These are phyloP conservation scores for Mormyrops boulengeri DNA, from an alignment of 2,797 vertebrate genomes.

Conservation along the genomic window DNA sequence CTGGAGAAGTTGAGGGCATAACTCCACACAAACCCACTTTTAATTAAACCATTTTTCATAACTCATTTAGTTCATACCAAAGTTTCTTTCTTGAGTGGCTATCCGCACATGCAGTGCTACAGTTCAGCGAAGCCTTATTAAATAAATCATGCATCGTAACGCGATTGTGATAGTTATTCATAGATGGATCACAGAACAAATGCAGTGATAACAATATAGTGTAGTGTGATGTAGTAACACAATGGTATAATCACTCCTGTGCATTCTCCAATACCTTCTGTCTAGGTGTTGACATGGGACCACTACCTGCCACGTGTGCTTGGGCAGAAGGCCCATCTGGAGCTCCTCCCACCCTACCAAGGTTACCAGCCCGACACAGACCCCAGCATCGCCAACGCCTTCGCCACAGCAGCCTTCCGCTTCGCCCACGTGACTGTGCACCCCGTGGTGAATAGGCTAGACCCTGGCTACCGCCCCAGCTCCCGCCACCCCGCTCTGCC, in stretches of 20 bases:
- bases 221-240: neutral
- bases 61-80: neutral
- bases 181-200: neutral
- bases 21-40: neutral
- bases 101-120: neutral
- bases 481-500: conserved; percentile 53
- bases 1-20: neutral
- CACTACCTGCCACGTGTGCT: conserved; percentile 64
- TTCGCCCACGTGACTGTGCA: conserved; percentile 67
- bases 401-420: conserved; percentile 63
- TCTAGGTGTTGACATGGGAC: conserved; percentile 63
- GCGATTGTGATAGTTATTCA: neutral
- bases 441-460: conserved; percentile 56
- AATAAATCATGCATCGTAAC: neutral
- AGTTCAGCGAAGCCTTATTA: neutral
- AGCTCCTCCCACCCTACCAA: conserved; percentile 53
- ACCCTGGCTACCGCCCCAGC: conserved; percentile 51
- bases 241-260: neutral
- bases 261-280: neutral
- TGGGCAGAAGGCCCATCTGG: conserved; percentile 41
- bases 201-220: neutral
- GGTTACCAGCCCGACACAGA: conserved; percentile 51
- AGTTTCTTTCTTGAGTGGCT: neutral
- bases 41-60: neutral
- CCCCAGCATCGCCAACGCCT: conserved; percentile 62